Conservation (phyloP, 2,113 vertebrate species). For the Thermophis baileyi region DNA sequence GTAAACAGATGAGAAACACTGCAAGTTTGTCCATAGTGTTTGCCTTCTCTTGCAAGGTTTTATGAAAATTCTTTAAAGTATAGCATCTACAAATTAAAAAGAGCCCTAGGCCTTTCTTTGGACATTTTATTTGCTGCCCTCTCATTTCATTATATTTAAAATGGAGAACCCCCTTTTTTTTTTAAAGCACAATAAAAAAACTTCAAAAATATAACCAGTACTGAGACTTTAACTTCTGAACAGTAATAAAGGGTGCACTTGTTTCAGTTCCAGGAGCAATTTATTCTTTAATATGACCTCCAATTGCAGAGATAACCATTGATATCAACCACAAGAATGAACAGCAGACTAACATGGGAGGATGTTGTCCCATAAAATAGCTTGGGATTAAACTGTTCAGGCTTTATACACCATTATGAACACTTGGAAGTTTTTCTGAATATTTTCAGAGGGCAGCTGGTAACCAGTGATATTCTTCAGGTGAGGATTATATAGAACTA, state of each 20-base stretch:
- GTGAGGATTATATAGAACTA: not conserved
- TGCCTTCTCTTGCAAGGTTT: not conserved
- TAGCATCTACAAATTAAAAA: not conserved
- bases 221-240: not conserved
- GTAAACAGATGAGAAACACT: not conserved
- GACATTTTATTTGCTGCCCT: not conserved
- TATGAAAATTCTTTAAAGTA: not conserved
- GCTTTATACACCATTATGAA: not conserved
- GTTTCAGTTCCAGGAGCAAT: not conserved
- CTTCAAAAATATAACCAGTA: not conserved
- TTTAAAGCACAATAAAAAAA: not conserved
- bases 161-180: not conserved
- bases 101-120: not conserved
- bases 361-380: not conserved
- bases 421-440: not conserved
- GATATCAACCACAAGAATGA: not conserved
- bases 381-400: not conserved
- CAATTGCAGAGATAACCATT: not conserved
- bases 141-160: not conserved
- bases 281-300: not conserved
- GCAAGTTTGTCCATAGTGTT: not conserved
- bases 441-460: not conserved
- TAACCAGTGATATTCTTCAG: not conserved
- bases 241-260: not conserved
- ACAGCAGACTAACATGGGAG: not conserved